These are phyloP conservation scores for Minunthozetes semirufus DNA, from an alignment of 2,888 invertebrate genomes.

Conservation along the genomic window DNA sequence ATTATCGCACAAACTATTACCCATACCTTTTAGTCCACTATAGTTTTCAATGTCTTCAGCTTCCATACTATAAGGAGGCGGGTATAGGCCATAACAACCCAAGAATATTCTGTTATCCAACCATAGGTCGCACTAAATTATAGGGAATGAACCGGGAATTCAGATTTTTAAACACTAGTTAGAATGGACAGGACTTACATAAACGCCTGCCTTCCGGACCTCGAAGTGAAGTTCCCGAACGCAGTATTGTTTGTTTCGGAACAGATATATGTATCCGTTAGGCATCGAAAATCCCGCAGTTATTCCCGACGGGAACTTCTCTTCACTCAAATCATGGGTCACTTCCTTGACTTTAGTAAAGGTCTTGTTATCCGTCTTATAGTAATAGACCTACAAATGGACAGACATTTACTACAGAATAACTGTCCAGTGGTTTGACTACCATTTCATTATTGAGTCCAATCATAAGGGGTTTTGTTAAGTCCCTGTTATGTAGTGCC, in stretches of 20 bases:
- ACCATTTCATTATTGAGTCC: background rate
- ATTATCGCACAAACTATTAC: background rate
- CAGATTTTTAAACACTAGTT: background rate
- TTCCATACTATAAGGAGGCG: background rate
- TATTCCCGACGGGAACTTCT: background rate
- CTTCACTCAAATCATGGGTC: background rate
- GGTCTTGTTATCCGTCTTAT: background rate
- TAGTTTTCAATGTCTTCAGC: background rate
- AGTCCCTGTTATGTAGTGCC: slow-evolving; percentile 1
- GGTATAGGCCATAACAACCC: slow-evolving; percentile 9
- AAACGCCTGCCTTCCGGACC: no score
- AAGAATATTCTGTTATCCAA: background rate
- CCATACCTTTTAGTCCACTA: background rate
- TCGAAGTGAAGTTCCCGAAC: background rate
- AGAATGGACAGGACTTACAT: background rate
- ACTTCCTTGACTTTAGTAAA: background rate
- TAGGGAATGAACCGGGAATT: background rate
- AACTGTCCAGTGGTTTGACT: background rate
- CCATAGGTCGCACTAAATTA: background rate
- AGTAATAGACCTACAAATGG: slow-evolving; percentile 5
- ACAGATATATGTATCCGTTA: background rate
- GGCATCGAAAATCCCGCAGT: background rate
- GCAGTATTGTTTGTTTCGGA: background rate
- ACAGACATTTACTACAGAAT: background rate
- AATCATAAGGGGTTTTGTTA: background rate